phyloP scores from a whole-genome alignment of 2,888 invertebrate species.

The Euclidia mi region DNA sequence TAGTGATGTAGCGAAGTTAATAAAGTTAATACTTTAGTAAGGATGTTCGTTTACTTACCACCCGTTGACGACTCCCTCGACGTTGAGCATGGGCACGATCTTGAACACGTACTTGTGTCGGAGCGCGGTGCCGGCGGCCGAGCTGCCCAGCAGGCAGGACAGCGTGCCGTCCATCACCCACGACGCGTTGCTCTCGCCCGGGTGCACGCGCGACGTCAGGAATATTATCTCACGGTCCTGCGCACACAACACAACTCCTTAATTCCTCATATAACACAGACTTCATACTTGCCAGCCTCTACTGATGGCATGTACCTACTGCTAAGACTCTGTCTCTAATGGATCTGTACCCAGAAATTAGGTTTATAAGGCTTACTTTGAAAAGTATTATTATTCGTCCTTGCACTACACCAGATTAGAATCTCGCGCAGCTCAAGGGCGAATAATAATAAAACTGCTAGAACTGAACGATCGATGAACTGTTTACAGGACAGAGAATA shows the following conservation, averaged over 20 bases:
- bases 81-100: constrained; percentile 96
- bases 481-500: too few relatives aligned
- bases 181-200: constrained; percentile 96
- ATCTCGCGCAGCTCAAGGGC: too few relatives aligned
- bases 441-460: too few relatives aligned
- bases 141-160: constrained; percentile 90
- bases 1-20: constrained; percentile 86
- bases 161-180: constrained; percentile 97
- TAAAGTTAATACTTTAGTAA: constrained; percentile 81
- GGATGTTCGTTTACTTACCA: constrained; percentile 90
- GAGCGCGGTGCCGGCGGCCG: constrained; percentile 89
- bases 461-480: too few relatives aligned
- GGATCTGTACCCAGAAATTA: too few relatives aligned
- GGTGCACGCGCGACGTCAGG: constrained; percentile 95
- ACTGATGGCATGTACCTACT: too few relatives aligned
- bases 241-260: neutral
- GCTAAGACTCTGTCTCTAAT: too few relatives aligned
- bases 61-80: constrained; percentile 96
- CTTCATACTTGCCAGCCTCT: too few relatives aligned
- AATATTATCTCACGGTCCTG: constrained; percentile 93
- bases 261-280: neutral
- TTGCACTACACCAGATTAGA: too few relatives aligned
- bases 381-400: too few relatives aligned
- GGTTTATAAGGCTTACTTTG: too few relatives aligned
- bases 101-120: constrained; percentile 95